These are phyloP conservation scores for Bemisia tabaci DNA, from an alignment of 1,140 invertebrate species.

Conservation along the genomic window DNA sequence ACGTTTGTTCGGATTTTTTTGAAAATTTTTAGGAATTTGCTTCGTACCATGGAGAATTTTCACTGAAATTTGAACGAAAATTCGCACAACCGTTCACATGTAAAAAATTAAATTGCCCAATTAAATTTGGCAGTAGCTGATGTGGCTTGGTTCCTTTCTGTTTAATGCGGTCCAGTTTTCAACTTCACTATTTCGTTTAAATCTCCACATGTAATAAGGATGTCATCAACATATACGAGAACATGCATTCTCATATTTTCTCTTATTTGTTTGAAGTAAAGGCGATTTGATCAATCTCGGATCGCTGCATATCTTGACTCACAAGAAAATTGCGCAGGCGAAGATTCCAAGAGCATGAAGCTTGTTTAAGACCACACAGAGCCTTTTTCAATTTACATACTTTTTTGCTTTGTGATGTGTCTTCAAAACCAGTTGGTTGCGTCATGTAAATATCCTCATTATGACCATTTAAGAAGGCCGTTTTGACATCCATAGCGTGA, in stretches of 20 bases:
- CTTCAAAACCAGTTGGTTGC: conserved; percentile 23
- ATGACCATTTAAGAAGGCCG: conserved; percentile 32
- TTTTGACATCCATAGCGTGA: conserved; percentile 29
- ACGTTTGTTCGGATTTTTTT: no score
- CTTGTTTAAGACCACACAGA: conserved; percentile 15
- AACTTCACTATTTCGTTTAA: conserved; percentile 7
- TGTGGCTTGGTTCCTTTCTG: no score
- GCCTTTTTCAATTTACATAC: conserved; percentile 18
- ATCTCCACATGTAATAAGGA: conserved; percentile 7
- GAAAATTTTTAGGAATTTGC: no score
- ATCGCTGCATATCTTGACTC: conserved; percentile 6
- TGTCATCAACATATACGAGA: conserved; percentile 11
- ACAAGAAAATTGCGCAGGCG: conserved; percentile 6
- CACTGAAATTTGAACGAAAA: no score
- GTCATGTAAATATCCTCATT: conserved; percentile 32
- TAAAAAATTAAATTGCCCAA: no score
- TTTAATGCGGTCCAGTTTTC: no score
- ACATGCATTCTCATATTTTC: neutral
- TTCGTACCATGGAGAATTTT: no score
- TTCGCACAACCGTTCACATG: no score
- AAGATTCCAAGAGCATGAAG: conserved; percentile 21
- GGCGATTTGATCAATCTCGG: neutral
- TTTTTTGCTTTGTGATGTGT: conserved; percentile 4
- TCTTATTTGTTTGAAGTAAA: conserved; percentile 1
- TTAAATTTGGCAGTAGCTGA: no score